Evolutionary conservation across 2,113 vertebrate species (phyloP), one percentile per base, ranked within the genome.

Genomic region (Apeltes quadracus): DNA sequence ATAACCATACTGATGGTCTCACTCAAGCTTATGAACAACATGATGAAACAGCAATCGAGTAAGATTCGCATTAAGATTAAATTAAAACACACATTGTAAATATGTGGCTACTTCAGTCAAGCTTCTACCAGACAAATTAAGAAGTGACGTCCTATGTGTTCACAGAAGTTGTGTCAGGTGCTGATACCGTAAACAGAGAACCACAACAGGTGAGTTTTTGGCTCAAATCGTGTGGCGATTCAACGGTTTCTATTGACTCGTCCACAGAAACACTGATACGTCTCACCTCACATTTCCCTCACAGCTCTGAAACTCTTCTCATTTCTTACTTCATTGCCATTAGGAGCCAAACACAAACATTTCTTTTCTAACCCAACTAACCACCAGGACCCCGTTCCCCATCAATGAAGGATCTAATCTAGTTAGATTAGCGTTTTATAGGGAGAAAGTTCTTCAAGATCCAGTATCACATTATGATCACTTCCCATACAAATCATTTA

Each of bases 161-260:
- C 65, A 4, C 55, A 81, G 71, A 63, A 43, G 34, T 25, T 38
- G 23, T 22, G 8, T 58, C 55, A 61, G 32, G 32, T 12, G 29
- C 29, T 54, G 38, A n/a, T 2, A 4, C 0, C 3, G 64, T 4
- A 48, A 59, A 48, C 2, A 63, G 66, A 27, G 50, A 54, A 1
- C 1, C 34, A 63, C 55, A 1, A 36, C 23, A 13, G 44, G 81
- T 82, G 36, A 71, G 57, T 74, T 36, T 27, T 50, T 3, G 5
- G 54, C 15, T 36, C 7, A 23, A 41, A 25, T 11, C 3, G 15
- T 15, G 29, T 29, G 11, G 1, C 34, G 5, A 3, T 7, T 0
- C 1, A 1, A 54, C 38, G 15, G 15, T 61, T 70, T 70, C 20
- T 50, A 20, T 34, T 13, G 9, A 12, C 29, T 48, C 3, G 36